A percentile compares a stretch with the other conserved stretches of the same genome.
phyloP scores from a whole-genome alignment of 2,888 invertebrate species.

The Acleris literana region DNA sequence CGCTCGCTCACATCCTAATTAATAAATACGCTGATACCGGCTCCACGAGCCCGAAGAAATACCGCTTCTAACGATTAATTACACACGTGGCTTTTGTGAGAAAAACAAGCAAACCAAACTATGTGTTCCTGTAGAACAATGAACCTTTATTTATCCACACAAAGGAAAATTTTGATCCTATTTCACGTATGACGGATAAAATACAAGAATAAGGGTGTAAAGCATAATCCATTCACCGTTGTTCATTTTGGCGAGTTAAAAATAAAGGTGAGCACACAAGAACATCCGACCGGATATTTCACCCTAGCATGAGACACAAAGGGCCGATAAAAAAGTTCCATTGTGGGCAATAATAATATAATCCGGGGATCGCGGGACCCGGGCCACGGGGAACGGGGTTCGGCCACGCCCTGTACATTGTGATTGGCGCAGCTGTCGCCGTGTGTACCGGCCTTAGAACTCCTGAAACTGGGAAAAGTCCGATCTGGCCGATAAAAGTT shows the following conservation, averaged over 20 bases:
- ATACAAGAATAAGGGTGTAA: conserved; percentile 40
- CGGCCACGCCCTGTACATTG: conserved; percentile 78
- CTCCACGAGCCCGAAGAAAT: conserved; percentile 37
- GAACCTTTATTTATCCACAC: neutral
- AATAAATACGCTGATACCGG: conserved; percentile 55
- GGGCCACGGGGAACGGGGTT: conserved; percentile 56
- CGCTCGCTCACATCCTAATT: conserved; percentile 67
- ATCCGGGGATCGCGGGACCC: conserved; percentile 68
- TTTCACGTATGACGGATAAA: conserved; percentile 17
- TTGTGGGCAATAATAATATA: conserved; percentile 77
- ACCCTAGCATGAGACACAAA: conserved; percentile 78
- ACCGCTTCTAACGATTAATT: conserved; percentile 42
- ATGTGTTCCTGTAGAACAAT: neutral
- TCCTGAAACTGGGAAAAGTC: conserved; percentile 40
- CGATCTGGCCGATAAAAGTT: no score
- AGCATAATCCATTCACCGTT: conserved; percentile 68
- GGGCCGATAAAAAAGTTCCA: conserved; percentile 77
- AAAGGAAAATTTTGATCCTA: conserved; percentile 8
- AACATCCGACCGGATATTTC: conserved; percentile 83
- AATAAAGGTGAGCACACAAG: conserved; percentile 76
- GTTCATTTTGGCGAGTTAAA: conserved; percentile 65
- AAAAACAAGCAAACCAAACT: conserved; percentile 1
- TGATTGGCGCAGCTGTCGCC: conserved; percentile 82
- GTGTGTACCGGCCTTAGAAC: conserved; percentile 62
- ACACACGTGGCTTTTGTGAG: conserved; percentile 22